Percentiles rank a stretch among this genome's conserved stretches.
phyloP scores from a whole-genome alignment of 2,888 invertebrate genomes.

The Ormyrus pomaceus region DNA sequence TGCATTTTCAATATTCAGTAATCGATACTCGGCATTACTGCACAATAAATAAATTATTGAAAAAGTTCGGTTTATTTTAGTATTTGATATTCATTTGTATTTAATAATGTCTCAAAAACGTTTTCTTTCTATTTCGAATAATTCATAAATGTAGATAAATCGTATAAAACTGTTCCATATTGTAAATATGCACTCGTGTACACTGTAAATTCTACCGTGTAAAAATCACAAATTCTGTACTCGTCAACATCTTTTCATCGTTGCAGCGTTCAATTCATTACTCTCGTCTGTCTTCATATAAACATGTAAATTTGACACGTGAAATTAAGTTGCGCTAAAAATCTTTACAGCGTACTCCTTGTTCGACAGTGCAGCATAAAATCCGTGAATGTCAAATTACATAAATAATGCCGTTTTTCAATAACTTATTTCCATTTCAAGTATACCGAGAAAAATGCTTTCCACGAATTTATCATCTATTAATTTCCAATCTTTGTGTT shows the following conservation, averaged over 20 bases:
- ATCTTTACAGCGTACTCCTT: constrained; percentile 3
- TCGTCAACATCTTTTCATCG: neutral
- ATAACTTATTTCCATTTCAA: neutral
- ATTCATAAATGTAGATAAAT: constrained; percentile 16
- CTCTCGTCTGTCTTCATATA: neutral
- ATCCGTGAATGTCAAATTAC: constrained; percentile 12
- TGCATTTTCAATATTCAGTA: too few relatives aligned
- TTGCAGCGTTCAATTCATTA: neutral
- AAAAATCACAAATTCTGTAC: constrained; percentile 7
- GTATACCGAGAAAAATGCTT: constrained; percentile 17
- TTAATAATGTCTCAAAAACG: neutral
- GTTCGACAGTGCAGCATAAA: neutral
- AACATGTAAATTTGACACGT: constrained; percentile 21
- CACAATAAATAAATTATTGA: neutral
- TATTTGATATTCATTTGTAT: constrained; percentile 5
- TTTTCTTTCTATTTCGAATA: constrained; percentile 14
- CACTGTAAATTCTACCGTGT: neutral
- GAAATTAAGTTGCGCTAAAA: constrained; percentile 8
- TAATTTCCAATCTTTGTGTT: too few relatives aligned
- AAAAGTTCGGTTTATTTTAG: neutral
- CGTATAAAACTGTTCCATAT: constrained; percentile 24
- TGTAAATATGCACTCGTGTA: neutral
- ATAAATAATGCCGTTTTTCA: constrained; percentile 12
- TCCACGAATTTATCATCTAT: too few relatives aligned
- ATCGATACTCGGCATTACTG: too few relatives aligned